These are phyloP conservation scores for Porites rus DNA, from an alignment of 92 coral and sea anemone genomes.

Conservation along the genomic window DNA sequence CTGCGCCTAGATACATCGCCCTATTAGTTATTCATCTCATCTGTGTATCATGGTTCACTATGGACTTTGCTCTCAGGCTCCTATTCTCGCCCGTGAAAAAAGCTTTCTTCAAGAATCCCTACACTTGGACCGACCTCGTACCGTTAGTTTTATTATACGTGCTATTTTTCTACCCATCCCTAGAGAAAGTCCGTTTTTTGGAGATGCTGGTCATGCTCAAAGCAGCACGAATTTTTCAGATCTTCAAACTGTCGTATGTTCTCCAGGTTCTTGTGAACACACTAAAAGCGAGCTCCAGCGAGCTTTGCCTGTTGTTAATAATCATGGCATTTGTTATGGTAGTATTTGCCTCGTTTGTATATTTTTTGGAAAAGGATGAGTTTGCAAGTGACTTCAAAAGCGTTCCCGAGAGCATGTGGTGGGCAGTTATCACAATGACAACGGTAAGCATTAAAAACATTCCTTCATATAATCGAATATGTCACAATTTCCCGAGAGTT, in stretches of 20 bases:
- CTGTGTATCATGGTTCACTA: constrained; percentile 84
- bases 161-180: constrained; percentile 61
- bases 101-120: constrained; percentile 76
- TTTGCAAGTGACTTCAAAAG: constrained; percentile 78
- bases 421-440: constrained; percentile 99
- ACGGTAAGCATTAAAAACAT: constrained; percentile 68
- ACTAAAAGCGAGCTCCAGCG: constrained; percentile 90
- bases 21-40: constrained; percentile 77
- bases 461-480: neutral
- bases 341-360: constrained; percentile 89
- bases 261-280: constrained; percentile 96
- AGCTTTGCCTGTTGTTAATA: constrained; percentile 83
- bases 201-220: constrained; percentile 94
- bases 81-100: constrained; percentile 80
- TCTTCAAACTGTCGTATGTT: constrained; percentile 95
- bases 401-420: constrained; percentile 97
- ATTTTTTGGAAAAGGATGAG: constrained; percentile 88
- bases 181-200: constrained; percentile 63
- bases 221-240: constrained; percentile 87
- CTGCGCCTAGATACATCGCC: constrained; percentile 63
- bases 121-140: constrained; percentile 93
- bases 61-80: constrained; percentile 82
- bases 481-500: neutral
- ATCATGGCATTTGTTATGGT: constrained; percentile 92
- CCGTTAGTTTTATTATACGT: constrained; percentile 82